A percentile compares a stretch with the other conserved stretches of the same genome.
Conservation (phyloP, 92 coral and sea anemone genomes). For the Blastomussa wellsi region DNA sequence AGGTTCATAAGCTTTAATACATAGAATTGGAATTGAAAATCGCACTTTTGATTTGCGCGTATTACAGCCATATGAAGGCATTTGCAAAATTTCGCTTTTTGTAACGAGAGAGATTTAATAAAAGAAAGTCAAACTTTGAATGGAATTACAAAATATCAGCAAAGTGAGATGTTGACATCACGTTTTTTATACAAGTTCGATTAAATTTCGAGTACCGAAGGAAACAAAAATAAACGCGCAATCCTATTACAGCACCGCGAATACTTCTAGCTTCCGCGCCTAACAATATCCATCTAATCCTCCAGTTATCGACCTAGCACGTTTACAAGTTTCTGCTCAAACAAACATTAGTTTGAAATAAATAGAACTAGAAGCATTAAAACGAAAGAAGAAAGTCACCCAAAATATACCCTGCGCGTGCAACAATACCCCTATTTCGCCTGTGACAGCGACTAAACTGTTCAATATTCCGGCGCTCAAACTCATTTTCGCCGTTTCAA, state of each 20-base stretch:
- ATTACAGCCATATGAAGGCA: background rate
- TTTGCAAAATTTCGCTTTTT: background rate
- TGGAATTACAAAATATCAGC: background rate
- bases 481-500: background rate
- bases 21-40: constrained; percentile 2
- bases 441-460: background rate
- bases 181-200: background rate
- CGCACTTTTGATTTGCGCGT: background rate
- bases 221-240: background rate
- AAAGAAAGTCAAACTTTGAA: background rate
- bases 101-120: constrained; percentile 3
- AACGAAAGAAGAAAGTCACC: background rate
- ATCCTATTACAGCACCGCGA: constrained; percentile 8
- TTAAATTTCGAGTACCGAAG: background rate
- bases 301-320: constrained; percentile 19
- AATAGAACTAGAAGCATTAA: background rate
- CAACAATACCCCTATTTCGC: background rate
- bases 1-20: constrained; percentile 4
- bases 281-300: constrained; percentile 25
- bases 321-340: constrained; percentile 21
- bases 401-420: background rate
- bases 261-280: constrained; percentile 21
- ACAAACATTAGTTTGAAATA: constrained; percentile 3
- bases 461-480: background rate
- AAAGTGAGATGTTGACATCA: background rate